Evolutionary conservation across 2,888 invertebrate species (phyloP), one percentile per base, ranked within the genome.

Genomic region (Conomelus anceps): DNA sequence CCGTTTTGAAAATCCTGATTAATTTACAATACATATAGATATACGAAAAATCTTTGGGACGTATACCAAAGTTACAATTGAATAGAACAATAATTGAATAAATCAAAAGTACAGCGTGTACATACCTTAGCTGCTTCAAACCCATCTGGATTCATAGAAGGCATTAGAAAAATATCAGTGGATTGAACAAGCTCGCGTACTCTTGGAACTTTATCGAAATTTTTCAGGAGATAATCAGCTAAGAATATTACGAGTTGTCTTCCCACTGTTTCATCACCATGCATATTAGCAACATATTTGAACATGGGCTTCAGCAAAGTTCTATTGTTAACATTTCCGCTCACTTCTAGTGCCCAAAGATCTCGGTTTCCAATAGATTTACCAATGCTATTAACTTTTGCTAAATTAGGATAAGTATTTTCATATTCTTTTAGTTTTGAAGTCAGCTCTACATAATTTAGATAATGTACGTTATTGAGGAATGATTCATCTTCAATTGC

Each of bases 281-380:
- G 98, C 98, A 99, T 99, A 92, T 99, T 99, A 17, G 97, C 98
- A 90, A 99, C 97, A 94, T 97, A 98, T 93, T 99, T 99, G 91
- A 99, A 96, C 94, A 98, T 97, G 0, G 99, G 99, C 91, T 97
- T 96, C 22, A 95, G 94, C 92, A 95, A 93, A 93, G 95, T 94
- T 92, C 95, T 34, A 84, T 92, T 91, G 23, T 92, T 91, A 1
- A 96, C 96, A 93, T 97, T 96, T 91, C 96, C 95, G 88, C 96
- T 96, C 22, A 96, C 97, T 93, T 98, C 97, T 89, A 98, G 92
- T 7, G 96, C 98, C 94, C 97, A 95, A 89, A 99, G 93, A 91
- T 97, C 96, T 20, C 97, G 94, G 34, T 96, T 96, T 93, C 97
- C 95, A 0, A 97, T 96, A 0, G 98, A 98, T 92, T 96, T 96